phyloP scores from a whole-genome alignment of 2,888 invertebrate genomes.

The Cacoxenus indagator region DNA sequence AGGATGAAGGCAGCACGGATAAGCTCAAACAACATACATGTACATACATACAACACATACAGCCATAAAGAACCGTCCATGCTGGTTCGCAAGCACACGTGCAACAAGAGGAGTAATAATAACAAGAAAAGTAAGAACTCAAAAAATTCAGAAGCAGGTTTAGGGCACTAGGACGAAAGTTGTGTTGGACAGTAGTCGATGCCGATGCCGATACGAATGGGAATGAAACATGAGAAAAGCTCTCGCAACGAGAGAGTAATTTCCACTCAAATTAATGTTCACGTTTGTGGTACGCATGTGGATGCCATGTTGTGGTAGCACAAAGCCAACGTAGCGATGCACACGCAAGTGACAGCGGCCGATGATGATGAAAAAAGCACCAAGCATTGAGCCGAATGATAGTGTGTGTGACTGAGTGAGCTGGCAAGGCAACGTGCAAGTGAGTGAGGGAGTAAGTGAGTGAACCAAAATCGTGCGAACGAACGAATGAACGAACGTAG shows the following conservation, averaged over 20 bases:
- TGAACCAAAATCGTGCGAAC: not conserved
- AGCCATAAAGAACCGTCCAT: slow-evolving; percentile 22
- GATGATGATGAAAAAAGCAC: not conserved
- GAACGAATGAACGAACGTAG: slow-evolving; percentile 14
- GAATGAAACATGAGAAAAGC: slow-evolving; percentile 19
- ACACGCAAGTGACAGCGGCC: not conserved
- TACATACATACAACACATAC: slow-evolving; percentile 4
- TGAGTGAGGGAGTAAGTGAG: not conserved
- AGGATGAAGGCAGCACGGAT: slow-evolving; percentile 8
- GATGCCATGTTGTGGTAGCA: not conserved
- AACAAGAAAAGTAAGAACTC: slow-evolving; percentile 41
- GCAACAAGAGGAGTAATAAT: not conserved
- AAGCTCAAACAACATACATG: slow-evolving; percentile 21
- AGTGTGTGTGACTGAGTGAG: not conserved
- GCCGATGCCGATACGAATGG: not conserved
- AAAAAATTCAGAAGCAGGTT: slow-evolving; percentile 42
- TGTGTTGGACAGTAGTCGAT: not conserved
- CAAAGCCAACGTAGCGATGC: not conserved
- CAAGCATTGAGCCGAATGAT: not conserved
- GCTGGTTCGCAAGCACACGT: not conserved
- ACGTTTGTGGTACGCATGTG: not conserved
- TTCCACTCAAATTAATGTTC: not conserved
- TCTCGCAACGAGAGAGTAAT: not conserved
- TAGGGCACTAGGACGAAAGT: slow-evolving; percentile 46
- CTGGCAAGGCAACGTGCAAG: not conserved